These are phyloP conservation scores for Rhagonycha lutea DNA, from an alignment of 2,888 invertebrate genomes.

Conservation along the genomic window DNA sequence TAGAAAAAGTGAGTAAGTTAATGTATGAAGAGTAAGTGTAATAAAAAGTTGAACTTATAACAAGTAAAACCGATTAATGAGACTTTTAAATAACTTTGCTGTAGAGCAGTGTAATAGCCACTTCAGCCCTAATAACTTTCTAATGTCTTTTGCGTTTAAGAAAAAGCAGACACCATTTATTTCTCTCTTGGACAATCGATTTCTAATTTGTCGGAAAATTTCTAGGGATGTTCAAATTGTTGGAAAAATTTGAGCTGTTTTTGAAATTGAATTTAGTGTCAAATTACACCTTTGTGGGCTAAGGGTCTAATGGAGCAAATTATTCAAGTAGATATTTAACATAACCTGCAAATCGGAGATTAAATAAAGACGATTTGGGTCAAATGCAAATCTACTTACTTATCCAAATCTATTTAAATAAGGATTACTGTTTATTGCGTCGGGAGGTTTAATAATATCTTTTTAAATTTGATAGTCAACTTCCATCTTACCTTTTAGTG, in stretches of 20 bases:
- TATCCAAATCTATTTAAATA: neutral
- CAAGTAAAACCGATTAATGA: constrained; percentile 22
- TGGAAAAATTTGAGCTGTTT: neutral
- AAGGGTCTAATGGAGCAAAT: neutral
- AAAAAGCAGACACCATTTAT: constrained; percentile 17
- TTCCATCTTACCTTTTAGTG: neutral
- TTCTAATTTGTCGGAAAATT: constrained; percentile 14
- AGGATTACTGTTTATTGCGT: neutral
- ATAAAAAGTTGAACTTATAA: neutral
- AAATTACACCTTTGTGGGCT: neutral
- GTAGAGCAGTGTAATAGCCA: constrained; percentile 24
- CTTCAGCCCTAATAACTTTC: constrained; percentile 26
- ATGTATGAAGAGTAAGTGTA: neutral
- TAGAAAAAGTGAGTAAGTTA: neutral
- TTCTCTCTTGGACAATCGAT: constrained; percentile 17
- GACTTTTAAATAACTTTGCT: constrained; percentile 26
- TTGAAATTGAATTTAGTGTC: neutral
- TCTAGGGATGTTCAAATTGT: neutral
- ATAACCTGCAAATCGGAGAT: neutral
- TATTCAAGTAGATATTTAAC: neutral
- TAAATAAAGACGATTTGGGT: neutral
- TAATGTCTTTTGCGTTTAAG: constrained; percentile 20
- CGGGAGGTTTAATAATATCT: neutral
- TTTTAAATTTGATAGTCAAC: neutral
- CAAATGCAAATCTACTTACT: neutral